Percentiles rank a stretch among this genome's conserved stretches.
Conservation (phyloP, 2,797 vertebrate species). For the Cichlasoma orientale region DNA sequence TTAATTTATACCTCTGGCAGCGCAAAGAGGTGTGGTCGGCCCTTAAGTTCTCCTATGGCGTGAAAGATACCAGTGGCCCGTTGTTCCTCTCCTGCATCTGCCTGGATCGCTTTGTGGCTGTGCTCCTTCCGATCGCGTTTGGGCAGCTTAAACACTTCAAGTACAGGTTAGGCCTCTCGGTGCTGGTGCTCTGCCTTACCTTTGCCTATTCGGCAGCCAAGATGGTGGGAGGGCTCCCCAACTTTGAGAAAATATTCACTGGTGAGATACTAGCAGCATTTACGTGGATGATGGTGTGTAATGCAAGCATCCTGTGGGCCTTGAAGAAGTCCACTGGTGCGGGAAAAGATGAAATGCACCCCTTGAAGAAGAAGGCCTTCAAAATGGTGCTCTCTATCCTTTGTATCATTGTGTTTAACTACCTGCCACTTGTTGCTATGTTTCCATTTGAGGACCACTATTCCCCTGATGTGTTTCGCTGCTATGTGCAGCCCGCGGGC, state of each 20-base stretch:
- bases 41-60: conserved; percentile 77
- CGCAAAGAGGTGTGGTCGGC: conserved; percentile 67
- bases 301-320: conserved; percentile 75
- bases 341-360: conserved; percentile 83
- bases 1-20: conserved; percentile 77
- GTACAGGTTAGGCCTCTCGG: conserved; percentile 73
- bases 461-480: conserved; percentile 70
- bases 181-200: conserved; percentile 74
- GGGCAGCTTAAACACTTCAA: conserved; percentile 71
- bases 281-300: conserved; percentile 79
- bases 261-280: conserved; percentile 75
- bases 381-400: conserved; percentile 80
- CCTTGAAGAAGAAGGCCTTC: conserved; percentile 84
- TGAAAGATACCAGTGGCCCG: conserved; percentile 82
- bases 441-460: conserved; percentile 82
- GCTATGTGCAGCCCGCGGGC: conserved; percentile 78
- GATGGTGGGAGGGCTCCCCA: conserved; percentile 65
- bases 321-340: conserved; percentile 72
- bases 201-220: conserved; percentile 80
- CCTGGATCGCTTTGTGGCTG: conserved; percentile 81
- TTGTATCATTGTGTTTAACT: conserved; percentile 77
- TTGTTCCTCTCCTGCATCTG: conserved; percentile 84
- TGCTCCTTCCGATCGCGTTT: conserved; percentile 79
- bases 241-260: conserved; percentile 82
- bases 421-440: conserved; percentile 78